Evolutionary conservation across 2,797 vertebrate species (phyloP), one percentile per base, ranked within the genome.

Genomic region (Jordanella pulchra): DNA sequence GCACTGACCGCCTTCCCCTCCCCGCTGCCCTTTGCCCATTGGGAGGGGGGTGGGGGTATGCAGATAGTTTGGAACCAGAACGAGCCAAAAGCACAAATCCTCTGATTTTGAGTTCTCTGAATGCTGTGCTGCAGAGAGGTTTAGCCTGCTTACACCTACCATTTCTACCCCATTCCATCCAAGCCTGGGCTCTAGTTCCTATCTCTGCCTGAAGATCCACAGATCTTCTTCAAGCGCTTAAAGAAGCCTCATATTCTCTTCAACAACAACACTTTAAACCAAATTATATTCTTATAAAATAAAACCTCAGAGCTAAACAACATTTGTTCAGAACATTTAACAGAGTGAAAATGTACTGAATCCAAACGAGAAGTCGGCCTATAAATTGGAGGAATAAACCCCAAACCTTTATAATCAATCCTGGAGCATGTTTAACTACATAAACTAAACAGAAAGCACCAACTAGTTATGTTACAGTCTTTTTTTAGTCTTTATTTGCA

Each of bases 141-240:
- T 88, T 84, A 81, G 80, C 71, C 75, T 55, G 76, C 79, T 87
- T 81, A 69, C 67, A 78, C 71, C 68, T 67, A 76, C 82, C 79
- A 72, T 68, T 78, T 87, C 84, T 89, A 90, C 89, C 87, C 82
- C 14, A 85, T 88, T 89, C 89, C 79, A 89, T 87, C 89, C 86
- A 84, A 64, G 85, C 77, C 79, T 83, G 83, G 80, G 81, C 83
- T 89, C 84, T 84, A 89, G 91, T 89, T 90, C 75, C 89, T 89
- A 87, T 89, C 84, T 79, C 89, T 58, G n/a, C 79, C 81, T 83
- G 80, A 85, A 78, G 76, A 69, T 87, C 91, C 81, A 85, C 87
- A 89, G 85, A 83, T 86, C 75, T 86, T 87, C 83, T 86, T 86
- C 83, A 90, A 87, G 81, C 89, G 84, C 84, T 88, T 88, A 87